Base-by-base conservation (phyloP, 2,113 vertebrate genomes). In the Platichthys flesus region DNA sequence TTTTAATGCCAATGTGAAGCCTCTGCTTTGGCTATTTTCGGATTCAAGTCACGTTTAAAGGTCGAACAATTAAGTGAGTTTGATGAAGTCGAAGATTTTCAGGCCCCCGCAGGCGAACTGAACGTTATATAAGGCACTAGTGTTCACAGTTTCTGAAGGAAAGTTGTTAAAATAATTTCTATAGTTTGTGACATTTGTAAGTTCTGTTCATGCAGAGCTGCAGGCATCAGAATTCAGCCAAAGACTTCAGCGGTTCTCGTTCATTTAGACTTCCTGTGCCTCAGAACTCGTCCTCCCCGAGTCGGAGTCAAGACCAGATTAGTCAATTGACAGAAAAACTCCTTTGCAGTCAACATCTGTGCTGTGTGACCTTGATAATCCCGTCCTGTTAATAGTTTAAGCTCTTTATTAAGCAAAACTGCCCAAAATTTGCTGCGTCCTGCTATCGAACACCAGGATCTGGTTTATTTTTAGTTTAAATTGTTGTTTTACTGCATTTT, bases 11-110 rank as follows among this genome's bases (percentile, higher is more conserved):
- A 62, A 51, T 68, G 42, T 4, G 5, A 67, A 14, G 51, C 62
- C 63, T 55, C 20, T 64, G 56, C 67, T 65, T 75, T 64, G 16
- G 16, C 0, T 18, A 1, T 31, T 71, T 24, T 57, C 4, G 6
- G 15, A 64, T 61, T n/a, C 58, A 54, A 42, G 56, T 26, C 51
- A 23, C 15, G 4, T 35, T 79, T 69, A 15, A 73, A 47, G 31
- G 42, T 65, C 58, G 28, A 47, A 18, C 16, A 45, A 23, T 35
- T 15, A 23, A 42, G n/a, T n/a, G 31, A 4, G n/a, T 37, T n/a
- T 7, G 20, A 63, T 3, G 21, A 15, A 14, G 20, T 21, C 6
- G 9, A 21, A 40, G 2, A 13, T 42, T 62, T 64, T 14, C 31
- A 31, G 31, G 31, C 31, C 31, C 31, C 31, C 31, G 31, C 31